Evolutionary conservation across 1,140 invertebrate species (phyloP), one percentile per base, ranked within the genome.

Genomic region (Asobara japonica): DNA sequence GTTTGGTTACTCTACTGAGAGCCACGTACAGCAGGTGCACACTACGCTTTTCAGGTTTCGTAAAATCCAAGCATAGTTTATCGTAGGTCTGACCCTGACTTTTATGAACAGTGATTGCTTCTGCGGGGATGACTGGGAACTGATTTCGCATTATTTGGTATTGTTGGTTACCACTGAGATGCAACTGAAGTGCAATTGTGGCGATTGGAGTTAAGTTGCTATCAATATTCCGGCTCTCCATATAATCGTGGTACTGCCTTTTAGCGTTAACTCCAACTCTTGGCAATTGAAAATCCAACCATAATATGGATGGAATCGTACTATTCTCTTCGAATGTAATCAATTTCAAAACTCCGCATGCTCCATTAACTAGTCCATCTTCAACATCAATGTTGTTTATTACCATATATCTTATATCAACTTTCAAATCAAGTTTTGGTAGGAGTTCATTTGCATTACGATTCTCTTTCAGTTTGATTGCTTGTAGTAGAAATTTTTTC

Each of bases 221-320:
- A 33, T 10, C 10, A 33, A 33, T 33, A 33, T 33, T 33, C 31
- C 10, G 31, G 4, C 10, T 33, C 10, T 4, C 10, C 31, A 33
- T 33, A 10, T 71, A 65, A 64, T 45, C 48, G 48, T 36, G 64
- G 64, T 71, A 38, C 10, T n/a, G 36, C n/a, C 10, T 8, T n/a
- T n/a, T 38, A 13, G 36, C 36, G 10, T 38, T 38, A n/a, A 38
- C n/a, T 13, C 36, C 36, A 38, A 38, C 36, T 38, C 36, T 8
- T 13, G 36, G 36, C 2, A n/a, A 13, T 2, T 38, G 36, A 38
- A 38, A 38, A 38, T 38, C 36, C n/a, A 38, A n/a, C 36, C 36
- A 38, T 38, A 38, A 13, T 38, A 38, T 38, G 10, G 10, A 8
- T 38, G 36, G 36, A n/a, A 38, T 13, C 10, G 10, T 8, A 8